phyloP scores from a whole-genome alignment of 2,113 vertebrate genomes.

The Chaetura pelagica region DNA sequence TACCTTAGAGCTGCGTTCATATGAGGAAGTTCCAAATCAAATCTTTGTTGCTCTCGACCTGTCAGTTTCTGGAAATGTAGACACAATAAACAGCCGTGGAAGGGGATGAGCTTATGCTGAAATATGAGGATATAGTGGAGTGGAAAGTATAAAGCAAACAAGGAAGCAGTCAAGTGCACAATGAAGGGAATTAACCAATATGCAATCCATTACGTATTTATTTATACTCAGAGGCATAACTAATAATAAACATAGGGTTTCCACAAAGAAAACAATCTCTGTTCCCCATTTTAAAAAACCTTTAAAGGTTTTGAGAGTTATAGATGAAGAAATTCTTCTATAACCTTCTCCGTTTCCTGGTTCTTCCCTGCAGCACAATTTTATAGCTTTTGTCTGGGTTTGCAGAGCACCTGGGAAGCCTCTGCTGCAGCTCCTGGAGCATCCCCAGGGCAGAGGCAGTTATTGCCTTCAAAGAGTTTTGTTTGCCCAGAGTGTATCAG shows the following conservation, averaged over 20 bases:
- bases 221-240: conserved; percentile 56
- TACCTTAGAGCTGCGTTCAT: background rate
- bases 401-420: background rate
- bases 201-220: conserved; percentile 7
- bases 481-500: background rate
- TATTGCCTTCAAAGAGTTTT: background rate
- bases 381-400: background rate
- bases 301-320: background rate
- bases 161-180: conserved; percentile 56
- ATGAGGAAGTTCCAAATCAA: conserved; percentile 28
- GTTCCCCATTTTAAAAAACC: conserved; percentile 17
- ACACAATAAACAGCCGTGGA: conserved; percentile 48
- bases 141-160: conserved; percentile 52
- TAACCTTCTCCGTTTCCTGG: fast-evolving
- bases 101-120: conserved; percentile 27
- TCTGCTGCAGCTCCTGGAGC: background rate
- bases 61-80: conserved; percentile 43
- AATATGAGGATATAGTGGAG: conserved; percentile 4
- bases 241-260: conserved; percentile 60
- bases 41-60: conserved; percentile 46
- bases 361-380: background rate
- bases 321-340: conserved; percentile 12
- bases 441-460: background rate
- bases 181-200: conserved; percentile 36
- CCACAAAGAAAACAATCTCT: conserved; percentile 21